Conservation (phyloP, 2,797 vertebrate species). For the Falco rusticolus region DNA sequence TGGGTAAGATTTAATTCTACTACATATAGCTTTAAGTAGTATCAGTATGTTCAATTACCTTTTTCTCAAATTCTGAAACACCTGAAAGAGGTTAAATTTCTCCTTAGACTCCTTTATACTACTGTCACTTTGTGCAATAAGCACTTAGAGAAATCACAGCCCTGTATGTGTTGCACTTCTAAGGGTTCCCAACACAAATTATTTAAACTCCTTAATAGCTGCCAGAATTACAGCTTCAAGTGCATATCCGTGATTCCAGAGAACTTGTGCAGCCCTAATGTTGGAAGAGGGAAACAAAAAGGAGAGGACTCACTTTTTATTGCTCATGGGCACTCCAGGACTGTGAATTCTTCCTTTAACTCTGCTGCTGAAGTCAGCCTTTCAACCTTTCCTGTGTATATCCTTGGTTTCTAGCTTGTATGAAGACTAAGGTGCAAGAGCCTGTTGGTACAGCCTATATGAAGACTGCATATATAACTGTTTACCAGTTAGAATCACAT, state of each 20-base stretch:
- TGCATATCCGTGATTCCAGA: neutral
- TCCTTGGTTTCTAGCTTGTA: neutral
- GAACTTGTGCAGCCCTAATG: neutral
- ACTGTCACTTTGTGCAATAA: neutral
- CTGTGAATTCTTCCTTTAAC: neutral
- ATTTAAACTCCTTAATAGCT: neutral
- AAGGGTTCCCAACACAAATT: neutral
- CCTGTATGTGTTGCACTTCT: neutral
- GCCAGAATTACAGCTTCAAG: neutral
- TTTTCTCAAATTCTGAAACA: neutral
- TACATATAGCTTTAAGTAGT: neutral
- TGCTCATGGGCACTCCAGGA: neutral
- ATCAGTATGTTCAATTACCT: neutral
- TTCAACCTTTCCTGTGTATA: neutral
- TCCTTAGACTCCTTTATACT: neutral
- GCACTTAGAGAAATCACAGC: neutral
- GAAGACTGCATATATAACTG: neutral
- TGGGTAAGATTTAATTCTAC: neutral
- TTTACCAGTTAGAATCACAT: neutral
- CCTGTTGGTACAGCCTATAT: neutral
- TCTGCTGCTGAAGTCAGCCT: accelerated
- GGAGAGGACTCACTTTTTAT: neutral
- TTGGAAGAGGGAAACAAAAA: neutral
- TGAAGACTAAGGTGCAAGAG: neutral
- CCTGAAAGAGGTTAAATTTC: neutral